Base-by-base conservation (phyloP, 1,140 invertebrate species). In the Penaeus japonicus region DNA sequence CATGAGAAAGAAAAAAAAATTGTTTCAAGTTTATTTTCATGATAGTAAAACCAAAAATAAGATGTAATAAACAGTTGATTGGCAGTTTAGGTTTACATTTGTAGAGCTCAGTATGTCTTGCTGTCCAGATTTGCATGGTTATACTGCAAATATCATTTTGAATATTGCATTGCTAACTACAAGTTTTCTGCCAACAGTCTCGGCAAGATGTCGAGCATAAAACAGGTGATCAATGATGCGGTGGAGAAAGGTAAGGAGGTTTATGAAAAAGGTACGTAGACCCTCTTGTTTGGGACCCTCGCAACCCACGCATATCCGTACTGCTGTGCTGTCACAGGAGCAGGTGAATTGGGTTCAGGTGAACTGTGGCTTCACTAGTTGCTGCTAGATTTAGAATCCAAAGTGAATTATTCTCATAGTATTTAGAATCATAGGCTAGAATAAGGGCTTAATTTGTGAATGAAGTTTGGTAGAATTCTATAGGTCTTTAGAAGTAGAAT, bases 161-260 rank as follows among this genome's bases (percentile, higher is more conserved):
- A 77, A 47, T 83, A 55, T 39, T 39, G 22, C 53, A n/a, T 5
- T 53, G 17, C 73, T 47, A 89, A 55, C n/a, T 30, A 20, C 22
- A 59, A 24, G 32, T 77, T 47, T 77, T 65, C 53, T 53, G 39
- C 81, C 87, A 75, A 32, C 85, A 90, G 90, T 70, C 83, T 90
- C 87, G 91, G 92, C 84, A 91, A 96, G 91, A 91, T 91, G 91
- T 91, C 91, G 65, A 91, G 89, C 85, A 97, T 98, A 93, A 97
- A 97, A 92, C 97, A 98, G 94, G 97, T 97, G 91, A 96, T 98
- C 93, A 97, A 97, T 94, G 96, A 97, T 94, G 96, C 96, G 88
- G 96, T 97, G 84, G 96, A 97, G 94, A 95, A 96, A 96, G 96
- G 96, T 97, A 93, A 92, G 90, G 91, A 90, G 87, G 89, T 91